These are phyloP conservation scores for Prinia subflava DNA, from an alignment of 2,113 vertebrate species.

Conservation along the genomic window DNA sequence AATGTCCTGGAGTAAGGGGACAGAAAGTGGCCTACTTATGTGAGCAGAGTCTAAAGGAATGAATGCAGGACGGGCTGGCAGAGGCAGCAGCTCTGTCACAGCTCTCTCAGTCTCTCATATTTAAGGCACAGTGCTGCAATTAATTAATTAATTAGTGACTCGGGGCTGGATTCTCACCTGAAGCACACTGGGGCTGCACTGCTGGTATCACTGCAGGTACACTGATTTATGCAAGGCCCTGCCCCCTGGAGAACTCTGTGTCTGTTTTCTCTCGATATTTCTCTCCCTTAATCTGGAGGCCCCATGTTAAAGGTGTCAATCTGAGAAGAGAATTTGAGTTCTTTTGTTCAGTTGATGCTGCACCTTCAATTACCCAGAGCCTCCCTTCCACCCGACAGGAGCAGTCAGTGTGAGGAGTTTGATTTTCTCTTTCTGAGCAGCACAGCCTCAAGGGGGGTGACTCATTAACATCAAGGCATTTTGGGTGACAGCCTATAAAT, in stretches of 20 bases:
- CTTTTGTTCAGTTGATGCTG: neutral
- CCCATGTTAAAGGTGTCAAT: neutral
- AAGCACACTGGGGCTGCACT: neutral
- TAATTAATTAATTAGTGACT: slow-evolving; percentile 36
- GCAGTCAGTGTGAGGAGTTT: neutral
- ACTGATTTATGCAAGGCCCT: neutral
- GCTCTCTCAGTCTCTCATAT: neutral
- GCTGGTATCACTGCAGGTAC: neutral
- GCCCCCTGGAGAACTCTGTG: neutral
- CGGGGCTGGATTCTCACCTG: neutral
- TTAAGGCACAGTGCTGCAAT: neutral
- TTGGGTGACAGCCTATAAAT: slow-evolving; percentile 44
- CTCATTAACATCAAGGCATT: slow-evolving; percentile 55
- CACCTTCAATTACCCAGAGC: slow-evolving; percentile 11
- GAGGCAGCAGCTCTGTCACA: slow-evolving; percentile 3
- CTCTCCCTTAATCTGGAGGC: neutral
- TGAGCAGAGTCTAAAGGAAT: neutral
- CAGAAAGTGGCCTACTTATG: slow-evolving; percentile 28
- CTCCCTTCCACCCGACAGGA: neutral
- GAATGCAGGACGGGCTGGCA: slow-evolving; percentile 47
- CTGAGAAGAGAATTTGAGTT: neutral
- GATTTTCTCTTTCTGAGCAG: neutral
- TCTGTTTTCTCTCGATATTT: neutral
- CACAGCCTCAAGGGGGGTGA: neutral
- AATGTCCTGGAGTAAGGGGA: slow-evolving; percentile 36